Conservation (phyloP, 1,140 invertebrate species). For the Ladona fulva region DNA sequence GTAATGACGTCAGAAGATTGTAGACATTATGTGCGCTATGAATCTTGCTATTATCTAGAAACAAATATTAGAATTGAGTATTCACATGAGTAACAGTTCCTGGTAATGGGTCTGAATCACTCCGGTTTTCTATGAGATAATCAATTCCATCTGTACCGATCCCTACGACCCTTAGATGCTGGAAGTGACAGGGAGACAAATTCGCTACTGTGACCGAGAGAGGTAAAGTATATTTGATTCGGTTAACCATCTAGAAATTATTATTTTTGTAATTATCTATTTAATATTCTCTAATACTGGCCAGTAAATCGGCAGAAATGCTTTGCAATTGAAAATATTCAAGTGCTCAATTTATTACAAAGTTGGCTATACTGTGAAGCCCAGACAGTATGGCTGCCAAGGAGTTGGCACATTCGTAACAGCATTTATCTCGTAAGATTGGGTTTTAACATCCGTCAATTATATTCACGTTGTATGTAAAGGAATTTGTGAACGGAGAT, state of each 20-base stretch:
- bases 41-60: no score
- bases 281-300: not conserved
- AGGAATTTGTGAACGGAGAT: no score
- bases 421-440: not conserved
- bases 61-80: no score
- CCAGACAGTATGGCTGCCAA: not conserved
- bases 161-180: not conserved
- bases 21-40: no score
- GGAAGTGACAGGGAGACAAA: slow-evolving; percentile 2
- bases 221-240: no score
- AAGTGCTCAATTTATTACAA: not conserved
- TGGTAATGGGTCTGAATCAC: no score
- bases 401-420: not conserved
- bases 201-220: not conserved
- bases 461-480: not conserved
- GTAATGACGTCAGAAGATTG: no score
- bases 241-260: no score
- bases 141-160: not conserved
- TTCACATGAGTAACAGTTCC: no score
- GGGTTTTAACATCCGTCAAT: not conserved
- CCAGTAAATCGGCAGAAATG: not conserved
- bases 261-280: not conserved
- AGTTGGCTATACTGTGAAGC: not conserved
- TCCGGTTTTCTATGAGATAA: not conserved
- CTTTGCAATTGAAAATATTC: not conserved